Conservation (phyloP, 2,113 vertebrate genomes). For the Mormoops blainvillei region DNA sequence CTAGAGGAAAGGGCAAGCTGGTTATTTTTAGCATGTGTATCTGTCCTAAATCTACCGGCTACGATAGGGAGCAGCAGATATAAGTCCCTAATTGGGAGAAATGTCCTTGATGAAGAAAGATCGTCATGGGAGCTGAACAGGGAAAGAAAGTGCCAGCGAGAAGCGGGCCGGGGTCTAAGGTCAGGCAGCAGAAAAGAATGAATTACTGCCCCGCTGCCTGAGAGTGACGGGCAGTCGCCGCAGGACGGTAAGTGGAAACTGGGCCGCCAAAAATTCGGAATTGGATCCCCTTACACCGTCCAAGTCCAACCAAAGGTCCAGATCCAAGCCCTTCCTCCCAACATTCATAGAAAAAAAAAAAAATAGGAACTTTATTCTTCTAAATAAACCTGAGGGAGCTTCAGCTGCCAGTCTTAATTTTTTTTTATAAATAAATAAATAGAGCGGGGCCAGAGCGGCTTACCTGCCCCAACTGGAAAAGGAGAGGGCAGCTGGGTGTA, state of each 20-base stretch:
- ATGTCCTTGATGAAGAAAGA: not conserved
- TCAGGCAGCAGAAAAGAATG: accelerated
- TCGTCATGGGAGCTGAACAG: not conserved
- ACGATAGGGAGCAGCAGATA: not conserved
- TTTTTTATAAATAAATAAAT: not conserved
- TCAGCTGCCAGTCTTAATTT: not conserved
- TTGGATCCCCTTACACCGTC: not conserved
- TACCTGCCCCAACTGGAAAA: not conserved
- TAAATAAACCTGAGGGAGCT: not conserved
- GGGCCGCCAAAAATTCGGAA: accelerated
- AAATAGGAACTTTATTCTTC: not conserved
- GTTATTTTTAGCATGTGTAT: not conserved
- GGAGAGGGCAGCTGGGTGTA: not conserved
- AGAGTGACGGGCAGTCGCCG: accelerated
- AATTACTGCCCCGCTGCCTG: not conserved
- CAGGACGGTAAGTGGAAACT: accelerated
- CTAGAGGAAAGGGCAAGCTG: not conserved
- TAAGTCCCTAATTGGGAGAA: slow-evolving; percentile 3
- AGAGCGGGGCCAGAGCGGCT: too few species aligned
- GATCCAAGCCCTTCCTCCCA: not conserved
- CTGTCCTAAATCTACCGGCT: not conserved
- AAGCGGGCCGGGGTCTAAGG: not conserved
- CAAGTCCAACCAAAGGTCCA: not conserved
- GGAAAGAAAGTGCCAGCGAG: not conserved
- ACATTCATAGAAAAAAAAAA: not conserved